Evolutionary conservation across 2,113 vertebrate species (phyloP), one percentile per base, ranked within the genome.

Genomic region (Edolisoma coerulescens): DNA sequence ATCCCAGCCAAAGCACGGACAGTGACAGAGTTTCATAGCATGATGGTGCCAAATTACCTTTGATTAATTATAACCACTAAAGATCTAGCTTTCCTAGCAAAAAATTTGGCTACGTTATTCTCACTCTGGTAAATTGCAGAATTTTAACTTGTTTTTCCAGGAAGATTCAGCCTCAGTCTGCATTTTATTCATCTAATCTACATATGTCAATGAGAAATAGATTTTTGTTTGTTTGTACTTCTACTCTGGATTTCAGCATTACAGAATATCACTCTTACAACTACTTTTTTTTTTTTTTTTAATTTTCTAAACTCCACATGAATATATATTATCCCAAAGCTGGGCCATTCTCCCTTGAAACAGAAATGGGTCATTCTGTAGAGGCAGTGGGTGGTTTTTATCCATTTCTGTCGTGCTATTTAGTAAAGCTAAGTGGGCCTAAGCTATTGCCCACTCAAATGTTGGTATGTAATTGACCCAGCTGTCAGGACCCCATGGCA

Each of bases 1-100:
- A 30, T 11, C 20, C 14, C 27, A 77, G 16, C 11, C 52, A 44
- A 81, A 81, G 67, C 11, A 44, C 26, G 19, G 14, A 60, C 14
- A 49, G 27, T n/a, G 52, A 26, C 69, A 90, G 84, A 81, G 52
- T 63, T 84, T 91, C 65, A 47, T 49, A 88, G 94, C 42, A 37
- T 39, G 33, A 86, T 67, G 11, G 30, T 78, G 83, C 83, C 79
- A 87, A 87, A 85, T 87, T 81, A 84, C 39, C 10, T 91, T 95
- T 89, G 67, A 77, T 82, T 94, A 95, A 96, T 74, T 82, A 39
- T 37, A 91, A 84, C 53, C 52, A 90, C 35, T 77, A 87, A 86
- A 83, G 74, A 92, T 44, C 39, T 82, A 63, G 17, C 16, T 95
- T 82, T 85, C 80, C 77, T 42, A 77, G 47, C 1, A 94, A 97